Conservation (phyloP, 64 coral and sea anemone genomes). For the Cladopsammia gracilis region DNA sequence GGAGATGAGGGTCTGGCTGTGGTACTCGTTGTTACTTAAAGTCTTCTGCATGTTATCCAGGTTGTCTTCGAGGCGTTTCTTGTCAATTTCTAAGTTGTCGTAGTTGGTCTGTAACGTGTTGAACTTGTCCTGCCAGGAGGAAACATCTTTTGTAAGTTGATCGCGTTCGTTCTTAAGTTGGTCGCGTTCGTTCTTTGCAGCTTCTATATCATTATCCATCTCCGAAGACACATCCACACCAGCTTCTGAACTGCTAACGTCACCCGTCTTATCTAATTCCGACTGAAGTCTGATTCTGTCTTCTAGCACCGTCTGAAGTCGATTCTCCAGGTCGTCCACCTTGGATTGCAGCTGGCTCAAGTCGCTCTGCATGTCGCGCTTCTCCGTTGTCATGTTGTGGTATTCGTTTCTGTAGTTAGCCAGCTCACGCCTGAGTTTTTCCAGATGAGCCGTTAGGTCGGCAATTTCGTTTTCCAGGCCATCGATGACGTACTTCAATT, state of each 20-base stretch:
- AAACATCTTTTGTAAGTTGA: conserved; percentile 70
- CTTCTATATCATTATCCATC: conserved; percentile 68
- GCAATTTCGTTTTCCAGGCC: conserved; percentile 77
- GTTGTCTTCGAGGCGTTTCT: conserved; percentile 85
- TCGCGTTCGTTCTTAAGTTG: conserved; percentile 66
- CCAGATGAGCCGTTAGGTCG: conserved; percentile 45
- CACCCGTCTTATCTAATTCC: conserved; percentile 60
- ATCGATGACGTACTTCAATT: conserved; percentile 89
- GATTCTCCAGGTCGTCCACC: conserved; percentile 60
- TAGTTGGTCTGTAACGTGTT: conserved; percentile 78
- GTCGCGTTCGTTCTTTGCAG: not conserved
- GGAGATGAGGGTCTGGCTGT: conserved; percentile 67
- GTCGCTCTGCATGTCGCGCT: conserved; percentile 62
- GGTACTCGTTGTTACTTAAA: conserved; percentile 72
- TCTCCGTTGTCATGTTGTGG: conserved; percentile 79
- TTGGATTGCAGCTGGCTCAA: conserved; percentile 43
- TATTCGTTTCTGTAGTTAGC: conserved; percentile 68
- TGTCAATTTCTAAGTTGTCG: conserved; percentile 78
- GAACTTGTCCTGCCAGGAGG: conserved; percentile 85
- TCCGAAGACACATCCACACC: conserved; percentile 75
- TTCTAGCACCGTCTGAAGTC: conserved; percentile 54
- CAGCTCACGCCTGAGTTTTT: conserved; percentile 79
- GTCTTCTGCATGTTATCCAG: conserved; percentile 92
- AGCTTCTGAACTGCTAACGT: conserved; percentile 54
- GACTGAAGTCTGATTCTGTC: conserved; percentile 75